Percentiles rank a stretch among this genome's conserved stretches.
Conservation (phyloP, 2,888 invertebrate species). For the Acronicta aceris region DNA sequence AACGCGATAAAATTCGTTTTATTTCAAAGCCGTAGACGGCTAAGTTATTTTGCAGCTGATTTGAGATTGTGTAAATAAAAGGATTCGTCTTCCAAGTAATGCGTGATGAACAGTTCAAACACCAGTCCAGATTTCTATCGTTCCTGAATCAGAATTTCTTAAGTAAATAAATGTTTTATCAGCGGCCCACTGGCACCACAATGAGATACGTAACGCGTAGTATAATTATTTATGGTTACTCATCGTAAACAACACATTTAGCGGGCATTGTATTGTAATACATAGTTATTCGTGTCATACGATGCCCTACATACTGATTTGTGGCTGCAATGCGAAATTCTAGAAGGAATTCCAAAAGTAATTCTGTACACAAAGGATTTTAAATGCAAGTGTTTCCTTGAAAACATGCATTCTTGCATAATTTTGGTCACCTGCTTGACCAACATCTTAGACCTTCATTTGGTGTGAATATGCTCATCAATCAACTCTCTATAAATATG, state of each 20-base stretch:
- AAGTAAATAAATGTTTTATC: constrained; percentile 20
- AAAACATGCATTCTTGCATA: background rate
- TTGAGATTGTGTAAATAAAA: no score
- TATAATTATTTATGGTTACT: constrained; percentile 41
- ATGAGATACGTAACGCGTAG: constrained; percentile 14
- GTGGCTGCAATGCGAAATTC: constrained; percentile 17
- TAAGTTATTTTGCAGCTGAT: no score
- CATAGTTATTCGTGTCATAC: constrained; percentile 43
- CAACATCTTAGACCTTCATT: no score
- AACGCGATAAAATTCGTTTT: no score
- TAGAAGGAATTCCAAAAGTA: background rate
- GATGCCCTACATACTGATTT: constrained; percentile 31
- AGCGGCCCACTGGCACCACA: constrained; percentile 17
- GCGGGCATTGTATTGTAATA: constrained; percentile 59
- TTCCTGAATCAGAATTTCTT: constrained; percentile 1
- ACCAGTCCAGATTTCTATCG: background rate
- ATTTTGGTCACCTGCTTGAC: no score
- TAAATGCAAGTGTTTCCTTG: background rate
- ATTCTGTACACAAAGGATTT: background rate
- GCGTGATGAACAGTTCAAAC: background rate
- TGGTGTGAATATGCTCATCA: background rate
- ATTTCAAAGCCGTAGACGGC: no score
- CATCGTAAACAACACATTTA: constrained; percentile 53
- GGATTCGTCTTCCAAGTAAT: background rate
- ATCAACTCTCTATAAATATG: no score